Conservation (phyloP, 1,140 invertebrate species). For the Lerema accius region DNA sequence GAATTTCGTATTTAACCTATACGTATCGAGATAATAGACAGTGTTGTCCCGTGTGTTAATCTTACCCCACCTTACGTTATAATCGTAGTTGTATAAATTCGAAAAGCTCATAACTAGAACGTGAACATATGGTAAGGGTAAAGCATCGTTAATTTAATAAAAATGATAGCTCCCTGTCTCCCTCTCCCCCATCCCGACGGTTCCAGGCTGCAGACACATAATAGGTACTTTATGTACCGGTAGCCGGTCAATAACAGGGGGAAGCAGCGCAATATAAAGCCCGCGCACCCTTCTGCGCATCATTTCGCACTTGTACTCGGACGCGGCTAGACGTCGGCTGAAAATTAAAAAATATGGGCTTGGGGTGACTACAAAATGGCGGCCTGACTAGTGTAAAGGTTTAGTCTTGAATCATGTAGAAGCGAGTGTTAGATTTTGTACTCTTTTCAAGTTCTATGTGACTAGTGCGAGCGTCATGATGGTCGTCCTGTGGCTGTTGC, state of each 20-base stretch:
- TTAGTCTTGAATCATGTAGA: background rate
- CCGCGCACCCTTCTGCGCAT: constrained; percentile 18
- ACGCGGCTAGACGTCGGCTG: background rate
- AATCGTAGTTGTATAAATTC: too few species aligned
- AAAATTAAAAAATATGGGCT: background rate
- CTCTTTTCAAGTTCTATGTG: background rate
- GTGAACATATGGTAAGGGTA: constrained; percentile 11
- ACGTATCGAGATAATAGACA: too few species aligned
- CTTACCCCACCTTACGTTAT: too few species aligned
- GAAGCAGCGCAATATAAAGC: constrained; percentile 11
- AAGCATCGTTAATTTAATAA: constrained; percentile 7
- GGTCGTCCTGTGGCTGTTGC: too few species aligned
- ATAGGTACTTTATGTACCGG: constrained; percentile 8
- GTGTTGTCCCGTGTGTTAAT: too few species aligned
- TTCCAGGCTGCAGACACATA: constrained; percentile 7
- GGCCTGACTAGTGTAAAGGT: background rate
- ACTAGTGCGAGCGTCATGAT: too few species aligned
- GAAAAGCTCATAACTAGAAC: background rate
- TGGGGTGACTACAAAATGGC: constrained; percentile 6
- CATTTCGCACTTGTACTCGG: background rate
- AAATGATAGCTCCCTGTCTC: background rate
- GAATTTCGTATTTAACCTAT: too few species aligned
- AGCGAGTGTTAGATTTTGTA: background rate
- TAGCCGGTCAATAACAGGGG: constrained; percentile 8
- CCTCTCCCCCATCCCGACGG: background rate